Base-by-base conservation (phyloP, 30 jellyfish, hydroid and myxozoan species). In the Rhopilema esculentum region DNA sequence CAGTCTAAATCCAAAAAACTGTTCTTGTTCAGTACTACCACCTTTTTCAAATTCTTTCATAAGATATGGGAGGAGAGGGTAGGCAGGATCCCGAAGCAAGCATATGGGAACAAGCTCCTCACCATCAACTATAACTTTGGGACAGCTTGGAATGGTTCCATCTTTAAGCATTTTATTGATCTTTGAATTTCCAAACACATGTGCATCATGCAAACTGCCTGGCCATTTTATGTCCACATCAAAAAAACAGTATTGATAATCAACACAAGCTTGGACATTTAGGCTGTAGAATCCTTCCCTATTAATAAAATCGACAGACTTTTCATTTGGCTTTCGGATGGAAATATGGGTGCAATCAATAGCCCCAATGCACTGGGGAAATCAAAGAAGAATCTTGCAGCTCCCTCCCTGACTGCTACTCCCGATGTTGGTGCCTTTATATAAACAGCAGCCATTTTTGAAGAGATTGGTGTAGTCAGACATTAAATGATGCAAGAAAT, bases 301-400 rank as follows among this genome's bases (percentile, higher is more conserved):
- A 63, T 84, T 51, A 25, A 67, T 6, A 65, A 64, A 81, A 27
- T 81, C 91, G 18, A 27, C 67, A 28, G 20, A 20, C 19, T 81
- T 66, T 32, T 75, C 84, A 16, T 27, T 22, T 16, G 90, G 94
- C 32, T 40, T 65, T 31, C n/a, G 28, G 16, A 85, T 85, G 6
- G 66, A 49, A 17, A 85, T 57, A 64, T 85, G 89, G 80, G 89
- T 68, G 16, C 77, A 80, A 71, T 83, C 89, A 30, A 69, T 61
- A 20, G 88, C 91, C 4, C 91, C 91, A 65, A 81, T 81, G 30
- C 89, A 81, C 72, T 81, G 91, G 15, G 91, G 91, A 68, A 81
- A 81, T 16, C 90, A 89, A 72, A 69, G 88, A 8, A 28, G 50
- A 51, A 78, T 78, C 79, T 80, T 18, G 79, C 53, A 17, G 51